phyloP scores from a whole-genome alignment of 1,140 invertebrate species.

The Drosophila watanabei region DNA sequence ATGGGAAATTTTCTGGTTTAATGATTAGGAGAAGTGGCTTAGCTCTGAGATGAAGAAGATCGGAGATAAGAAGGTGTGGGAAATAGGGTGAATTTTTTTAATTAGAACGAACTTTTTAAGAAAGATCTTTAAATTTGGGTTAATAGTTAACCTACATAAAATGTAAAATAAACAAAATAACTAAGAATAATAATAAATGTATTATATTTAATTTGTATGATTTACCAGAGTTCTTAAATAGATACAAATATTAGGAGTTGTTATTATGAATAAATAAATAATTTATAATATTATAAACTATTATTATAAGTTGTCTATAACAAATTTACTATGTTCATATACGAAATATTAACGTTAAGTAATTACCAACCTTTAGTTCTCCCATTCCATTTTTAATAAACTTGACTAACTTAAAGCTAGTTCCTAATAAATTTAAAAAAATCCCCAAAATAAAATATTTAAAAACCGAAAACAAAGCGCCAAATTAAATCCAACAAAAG shows the following conservation, averaged over 20 bases:
- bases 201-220: no score
- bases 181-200: background rate
- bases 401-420: background rate
- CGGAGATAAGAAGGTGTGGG: background rate
- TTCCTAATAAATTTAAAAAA: background rate
- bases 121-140: background rate
- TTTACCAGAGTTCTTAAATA: no score
- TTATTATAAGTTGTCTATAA: no score
- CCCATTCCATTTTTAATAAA: background rate
- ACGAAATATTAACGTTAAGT: no score
- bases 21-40: background rate
- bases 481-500: slow-evolving; percentile 58
- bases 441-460: background rate
- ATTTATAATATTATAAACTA: no score
- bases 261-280: no score
- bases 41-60: background rate
- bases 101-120: background rate
- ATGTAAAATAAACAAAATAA: background rate
- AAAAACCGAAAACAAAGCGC: slow-evolving; percentile 53
- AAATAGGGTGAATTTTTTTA: background rate
- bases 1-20: slow-evolving; percentile 29
- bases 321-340: no score
- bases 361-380: background rate
- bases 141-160: background rate
- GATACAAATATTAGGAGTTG: no score